A percentile compares a stretch with the other conserved stretches of the same genome.
Evolutionary conservation across 2,113 vertebrate genomes (phyloP).

Genomic region (Elachura formosa): DNA sequence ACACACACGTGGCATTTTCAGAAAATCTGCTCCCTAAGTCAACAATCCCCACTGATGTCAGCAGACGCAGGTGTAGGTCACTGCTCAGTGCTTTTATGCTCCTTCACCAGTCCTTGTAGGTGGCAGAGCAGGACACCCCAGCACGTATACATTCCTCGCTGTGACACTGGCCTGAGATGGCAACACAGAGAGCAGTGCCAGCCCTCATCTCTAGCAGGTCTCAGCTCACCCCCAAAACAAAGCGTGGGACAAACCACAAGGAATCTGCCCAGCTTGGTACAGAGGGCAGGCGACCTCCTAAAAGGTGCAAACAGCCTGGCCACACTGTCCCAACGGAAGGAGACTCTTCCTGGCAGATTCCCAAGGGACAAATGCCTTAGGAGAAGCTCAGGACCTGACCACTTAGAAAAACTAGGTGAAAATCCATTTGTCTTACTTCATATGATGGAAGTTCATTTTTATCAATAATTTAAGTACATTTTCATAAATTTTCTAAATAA

Average conservation of each 20-base stretch:
- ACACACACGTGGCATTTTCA: neutral
- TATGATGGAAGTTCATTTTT: neutral
- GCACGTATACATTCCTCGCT: fast-evolving
- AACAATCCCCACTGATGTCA: neutral
- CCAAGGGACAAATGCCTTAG: neutral
- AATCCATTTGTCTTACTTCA: neutral
- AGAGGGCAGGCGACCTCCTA: neutral
- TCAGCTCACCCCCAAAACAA: neutral
- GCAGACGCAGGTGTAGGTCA: fast-evolving
- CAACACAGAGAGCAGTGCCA: no score
- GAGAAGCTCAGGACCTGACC: neutral
- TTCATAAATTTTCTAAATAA: neutral
- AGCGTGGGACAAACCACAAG: neutral
- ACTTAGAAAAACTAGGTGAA: neutral
- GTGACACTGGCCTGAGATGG: fast-evolving
- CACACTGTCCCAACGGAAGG: fast-evolving
- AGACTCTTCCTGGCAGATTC: neutral
- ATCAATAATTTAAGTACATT: neutral
- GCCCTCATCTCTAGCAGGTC: neutral
- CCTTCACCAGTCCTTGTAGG: fast-evolving
- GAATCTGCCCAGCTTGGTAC: neutral
- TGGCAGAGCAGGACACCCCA: neutral
- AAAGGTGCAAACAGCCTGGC: neutral
- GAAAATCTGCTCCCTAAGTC: neutral
- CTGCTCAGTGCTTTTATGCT: neutral